Percentiles rank a stretch among this genome's conserved stretches.
phyloP scores from a whole-genome alignment of 1,140 invertebrate genomes.

The Drosophila funebris region DNA sequence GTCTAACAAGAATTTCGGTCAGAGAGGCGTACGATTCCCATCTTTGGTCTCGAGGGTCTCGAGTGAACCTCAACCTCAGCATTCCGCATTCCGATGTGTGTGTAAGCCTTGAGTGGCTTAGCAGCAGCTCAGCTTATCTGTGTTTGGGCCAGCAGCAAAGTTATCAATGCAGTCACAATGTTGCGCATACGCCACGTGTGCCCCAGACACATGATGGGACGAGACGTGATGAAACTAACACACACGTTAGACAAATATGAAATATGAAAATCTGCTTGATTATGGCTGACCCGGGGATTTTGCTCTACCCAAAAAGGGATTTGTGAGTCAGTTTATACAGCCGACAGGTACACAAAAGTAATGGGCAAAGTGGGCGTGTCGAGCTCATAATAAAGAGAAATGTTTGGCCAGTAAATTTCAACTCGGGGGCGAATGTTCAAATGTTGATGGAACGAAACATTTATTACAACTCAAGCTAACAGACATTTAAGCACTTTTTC shows the following conservation, averaged over 20 bases:
- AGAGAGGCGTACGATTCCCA: too few species aligned
- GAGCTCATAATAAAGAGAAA: conserved; percentile 66
- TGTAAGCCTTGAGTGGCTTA: conserved; percentile 6
- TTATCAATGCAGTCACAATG: conserved; percentile 47
- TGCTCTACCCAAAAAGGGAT: conserved; percentile 20
- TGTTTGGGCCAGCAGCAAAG: conserved; percentile 26
- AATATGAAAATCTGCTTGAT: conserved; percentile 74
- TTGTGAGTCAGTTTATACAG: conserved; percentile 25
- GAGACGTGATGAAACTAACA: not conserved
- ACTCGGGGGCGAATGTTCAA: conserved; percentile 16
- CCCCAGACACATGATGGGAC: not conserved
- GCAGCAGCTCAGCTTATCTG: conserved; percentile 34
- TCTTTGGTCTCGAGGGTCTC: not conserved
- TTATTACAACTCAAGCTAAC: conserved; percentile 3
- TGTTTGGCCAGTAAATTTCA: conserved; percentile 52
- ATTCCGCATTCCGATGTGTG: conserved; percentile 1
- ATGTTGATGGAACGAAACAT: conserved; percentile 1
- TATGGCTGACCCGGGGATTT: conserved; percentile 51
- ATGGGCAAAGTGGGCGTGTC: not conserved
- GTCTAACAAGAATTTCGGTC: conserved; percentile 70
- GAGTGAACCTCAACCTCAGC: not conserved
- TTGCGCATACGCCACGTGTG: conserved; percentile 50
- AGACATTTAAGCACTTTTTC: conserved; percentile 7
- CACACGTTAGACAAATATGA: conserved; percentile 70
- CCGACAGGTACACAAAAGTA: conserved; percentile 21